phyloP scores from a whole-genome alignment of 2,888 invertebrate species.

The Automeris io region DNA sequence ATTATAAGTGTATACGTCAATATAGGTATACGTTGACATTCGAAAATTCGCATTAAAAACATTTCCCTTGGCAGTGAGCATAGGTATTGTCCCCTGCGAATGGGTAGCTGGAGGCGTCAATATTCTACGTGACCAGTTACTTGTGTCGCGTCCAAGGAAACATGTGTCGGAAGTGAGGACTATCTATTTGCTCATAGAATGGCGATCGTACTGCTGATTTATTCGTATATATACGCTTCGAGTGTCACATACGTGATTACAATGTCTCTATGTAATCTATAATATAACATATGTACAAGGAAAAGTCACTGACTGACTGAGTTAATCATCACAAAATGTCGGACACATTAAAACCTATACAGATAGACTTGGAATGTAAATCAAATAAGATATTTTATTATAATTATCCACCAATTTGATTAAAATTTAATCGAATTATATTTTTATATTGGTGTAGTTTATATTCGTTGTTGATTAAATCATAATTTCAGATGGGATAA shows the following conservation, averaged over 20 bases:
- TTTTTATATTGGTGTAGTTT: too few relatives aligned
- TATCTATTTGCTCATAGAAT: slow-evolving; percentile 72
- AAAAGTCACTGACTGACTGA: too few relatives aligned
- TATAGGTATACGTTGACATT: slow-evolving; percentile 20
- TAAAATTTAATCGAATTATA: too few relatives aligned
- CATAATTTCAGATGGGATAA: too few relatives aligned
- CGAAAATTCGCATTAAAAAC: slow-evolving; percentile 36
- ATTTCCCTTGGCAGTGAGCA: slow-evolving; percentile 36
- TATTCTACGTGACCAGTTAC: slow-evolving; percentile 74
- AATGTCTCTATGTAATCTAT: not conserved
- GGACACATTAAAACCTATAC: too few relatives aligned
- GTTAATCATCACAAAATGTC: too few relatives aligned
- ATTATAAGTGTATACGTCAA: not conserved
- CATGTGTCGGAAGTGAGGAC: slow-evolving; percentile 74
- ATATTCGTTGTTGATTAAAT: too few relatives aligned
- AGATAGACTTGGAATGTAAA: too few relatives aligned
- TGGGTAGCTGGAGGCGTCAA: slow-evolving; percentile 70
- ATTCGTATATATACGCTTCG: slow-evolving; percentile 36
- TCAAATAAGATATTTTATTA: too few relatives aligned
- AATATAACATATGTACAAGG: too few relatives aligned
- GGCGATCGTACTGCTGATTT: slow-evolving; percentile 59
- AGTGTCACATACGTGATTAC: slow-evolving; percentile 3
- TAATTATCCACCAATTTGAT: too few relatives aligned
- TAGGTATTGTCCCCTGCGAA: slow-evolving; percentile 56
- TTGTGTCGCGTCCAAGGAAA: slow-evolving; percentile 64